These are phyloP conservation scores for Desmodus rotundus DNA, from an alignment of 2,113 vertebrate genomes.

Conservation along the genomic window DNA sequence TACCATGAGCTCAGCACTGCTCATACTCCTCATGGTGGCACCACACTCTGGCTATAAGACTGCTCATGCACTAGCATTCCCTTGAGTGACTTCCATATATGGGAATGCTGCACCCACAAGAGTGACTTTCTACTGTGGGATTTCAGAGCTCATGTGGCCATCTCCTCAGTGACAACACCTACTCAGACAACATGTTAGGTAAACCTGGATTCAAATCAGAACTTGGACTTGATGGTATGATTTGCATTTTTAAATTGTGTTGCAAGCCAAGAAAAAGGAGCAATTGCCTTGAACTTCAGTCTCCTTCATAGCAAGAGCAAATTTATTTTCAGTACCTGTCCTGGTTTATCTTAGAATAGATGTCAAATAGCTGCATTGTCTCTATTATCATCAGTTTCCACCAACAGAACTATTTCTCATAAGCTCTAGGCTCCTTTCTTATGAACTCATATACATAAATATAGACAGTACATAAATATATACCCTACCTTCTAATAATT, in stretches of 20 bases:
- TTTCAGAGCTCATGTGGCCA: neutral
- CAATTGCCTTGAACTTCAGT: neutral
- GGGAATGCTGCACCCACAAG: neutral
- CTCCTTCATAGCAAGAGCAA: constrained; percentile 1
- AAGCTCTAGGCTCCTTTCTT: neutral
- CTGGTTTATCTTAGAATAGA: neutral
- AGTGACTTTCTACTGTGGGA: neutral
- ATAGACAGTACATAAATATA: neutral
- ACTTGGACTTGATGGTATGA: neutral
- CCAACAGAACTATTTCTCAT: neutral
- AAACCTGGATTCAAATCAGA: neutral
- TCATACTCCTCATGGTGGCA: too few relatives aligned
- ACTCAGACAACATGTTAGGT: neutral
- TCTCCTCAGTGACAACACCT: neutral
- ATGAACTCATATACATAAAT: neutral
- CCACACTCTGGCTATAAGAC: neutral
- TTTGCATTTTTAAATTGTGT: neutral
- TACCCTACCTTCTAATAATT: neutral
- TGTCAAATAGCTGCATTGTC: neutral
- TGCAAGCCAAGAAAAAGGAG: neutral
- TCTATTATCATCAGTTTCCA: neutral
- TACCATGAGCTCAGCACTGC: neutral
- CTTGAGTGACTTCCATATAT: neutral
- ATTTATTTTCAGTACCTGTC: neutral
- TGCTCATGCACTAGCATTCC: neutral